Base-by-base conservation (phyloP, 2,888 invertebrate species). In the Patella pellucida region DNA sequence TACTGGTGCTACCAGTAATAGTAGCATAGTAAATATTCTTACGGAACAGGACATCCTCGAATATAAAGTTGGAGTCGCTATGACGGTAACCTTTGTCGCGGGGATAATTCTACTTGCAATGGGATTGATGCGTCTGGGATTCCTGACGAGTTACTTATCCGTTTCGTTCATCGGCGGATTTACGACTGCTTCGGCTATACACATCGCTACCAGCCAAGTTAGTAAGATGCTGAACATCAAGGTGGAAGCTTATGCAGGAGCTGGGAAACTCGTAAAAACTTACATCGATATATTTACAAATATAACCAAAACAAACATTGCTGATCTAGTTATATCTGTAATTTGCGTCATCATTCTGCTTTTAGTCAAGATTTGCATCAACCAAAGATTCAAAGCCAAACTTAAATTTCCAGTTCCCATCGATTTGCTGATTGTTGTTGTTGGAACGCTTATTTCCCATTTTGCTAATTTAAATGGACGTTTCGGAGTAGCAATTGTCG, bases 311-410 rank as follows among this genome's bases (percentile, higher is more conserved):
- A 91, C 94, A 12, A 95, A 96, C 90, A 88, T 92, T 82, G 93
- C 93, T 0, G 94, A 96, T 0, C 89, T 95, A 31, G 89, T 93
- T 31, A 93, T 95, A 69, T 95, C 96, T 0, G 81, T 93, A 19
- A 91, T 94, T 67, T 93, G 94, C 2, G 93, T 95, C 70, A 82
- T 93, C 31, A 85, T 93, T 72, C 92, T 95, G 54, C 91, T 94
- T 0, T 82, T 94, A 31, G 89, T 89, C 23, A 87, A 87, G 73
- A 72, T 81, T 19, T 79, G 79, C 72, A 76, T 88, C 52, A 89
- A 88, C 76, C 83, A 86, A 78, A 72, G 83, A 15, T 88, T 79
- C 76, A 81, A 79, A 62, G 62, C 78, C 9, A 85, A 82, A 77
- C 79, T 87, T 78, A 84, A 82, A 77, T 80, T 87, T 56, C 89